A percentile compares a stretch with the other conserved stretches of the same genome.
These are phyloP conservation scores for Oryzias curvinotus DNA, from an alignment of 2,113 vertebrate species.

Conservation along the genomic window DNA sequence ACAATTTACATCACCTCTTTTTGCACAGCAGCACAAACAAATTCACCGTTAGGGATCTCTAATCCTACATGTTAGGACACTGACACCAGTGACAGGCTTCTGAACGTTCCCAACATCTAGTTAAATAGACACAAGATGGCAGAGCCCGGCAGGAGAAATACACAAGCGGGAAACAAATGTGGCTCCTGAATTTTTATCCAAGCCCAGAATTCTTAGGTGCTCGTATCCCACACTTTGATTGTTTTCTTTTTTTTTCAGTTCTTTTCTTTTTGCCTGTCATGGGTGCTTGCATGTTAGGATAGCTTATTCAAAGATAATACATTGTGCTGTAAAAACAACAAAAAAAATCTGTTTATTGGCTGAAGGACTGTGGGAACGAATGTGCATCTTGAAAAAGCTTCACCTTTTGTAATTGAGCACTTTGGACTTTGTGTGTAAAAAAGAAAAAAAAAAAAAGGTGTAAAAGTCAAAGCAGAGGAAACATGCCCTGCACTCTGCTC, in stretches of 20 bases:
- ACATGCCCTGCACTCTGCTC: conserved; percentile 15
- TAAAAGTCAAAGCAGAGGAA: conserved; percentile 20
- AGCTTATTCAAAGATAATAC: conserved; percentile 26
- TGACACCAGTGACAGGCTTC: conserved; percentile 42
- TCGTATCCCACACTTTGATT: conserved; percentile 29
- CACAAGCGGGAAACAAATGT: conserved; percentile 23
- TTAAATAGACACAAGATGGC: conserved; percentile 52
- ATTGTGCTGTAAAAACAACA: conserved; percentile 23
- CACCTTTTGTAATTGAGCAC: conserved; percentile 15
- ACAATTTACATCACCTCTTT: conserved; percentile 72
- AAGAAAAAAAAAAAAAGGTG: conserved; percentile 6
- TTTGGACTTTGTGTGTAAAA: conserved; percentile 28
- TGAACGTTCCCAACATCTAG: conserved; percentile 42
- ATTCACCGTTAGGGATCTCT: conserved; percentile 63
- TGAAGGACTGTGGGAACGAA: conserved; percentile 31
- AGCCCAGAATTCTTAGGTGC: conserved; percentile 23
- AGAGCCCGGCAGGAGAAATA: conserved; percentile 29
- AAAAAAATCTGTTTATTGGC: conserved; percentile 32
- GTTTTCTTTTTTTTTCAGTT: conserved; percentile 46
- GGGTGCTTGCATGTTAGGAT: conserved; percentile 32
- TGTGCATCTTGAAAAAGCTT: conserved; percentile 42
- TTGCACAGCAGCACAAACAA: conserved; percentile 71
- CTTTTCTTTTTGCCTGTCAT: conserved; percentile 17
- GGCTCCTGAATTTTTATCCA: conserved; percentile 28
- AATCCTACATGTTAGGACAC: conserved; percentile 60